Conservation (phyloP, 2,113 vertebrate genomes). For the Laticauda colubrina region DNA sequence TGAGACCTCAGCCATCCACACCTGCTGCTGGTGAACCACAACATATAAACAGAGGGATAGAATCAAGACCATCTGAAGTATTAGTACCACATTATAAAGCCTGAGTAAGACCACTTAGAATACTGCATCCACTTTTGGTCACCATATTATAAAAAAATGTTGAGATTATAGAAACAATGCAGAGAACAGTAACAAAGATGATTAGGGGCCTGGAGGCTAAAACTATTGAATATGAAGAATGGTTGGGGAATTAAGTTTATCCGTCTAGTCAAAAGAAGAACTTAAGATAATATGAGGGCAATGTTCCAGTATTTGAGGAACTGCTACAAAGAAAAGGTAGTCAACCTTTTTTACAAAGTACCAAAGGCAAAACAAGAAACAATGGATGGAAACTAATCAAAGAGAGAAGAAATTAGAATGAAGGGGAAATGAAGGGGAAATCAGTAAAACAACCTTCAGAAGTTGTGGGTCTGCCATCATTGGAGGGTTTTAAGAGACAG, state of each 20-base stretch:
- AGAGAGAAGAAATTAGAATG: neutral
- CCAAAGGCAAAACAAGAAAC: neutral
- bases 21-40: no score
- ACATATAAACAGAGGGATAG: no score
- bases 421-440: no score
- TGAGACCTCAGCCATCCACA: no score
- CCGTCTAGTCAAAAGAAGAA: neutral
- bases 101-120: neutral
- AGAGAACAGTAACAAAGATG: neutral
- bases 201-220: neutral
- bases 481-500: neutral
- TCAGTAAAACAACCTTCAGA: neutral
- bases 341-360: neutral
- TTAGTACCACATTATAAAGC: neutral
- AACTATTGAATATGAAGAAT: neutral
- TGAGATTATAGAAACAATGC: neutral
- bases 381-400: neutral
- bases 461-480: neutral
- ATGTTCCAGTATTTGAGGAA: neutral
- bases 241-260: neutral
- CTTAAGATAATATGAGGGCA: neutral
- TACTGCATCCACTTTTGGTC: neutral
- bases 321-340: neutral
- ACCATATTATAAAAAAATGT: neutral
- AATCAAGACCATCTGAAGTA: neutral